These are phyloP conservation scores for Drosophila anomelani DNA, from an alignment of 2,888 invertebrate genomes.

Conservation along the genomic window DNA sequence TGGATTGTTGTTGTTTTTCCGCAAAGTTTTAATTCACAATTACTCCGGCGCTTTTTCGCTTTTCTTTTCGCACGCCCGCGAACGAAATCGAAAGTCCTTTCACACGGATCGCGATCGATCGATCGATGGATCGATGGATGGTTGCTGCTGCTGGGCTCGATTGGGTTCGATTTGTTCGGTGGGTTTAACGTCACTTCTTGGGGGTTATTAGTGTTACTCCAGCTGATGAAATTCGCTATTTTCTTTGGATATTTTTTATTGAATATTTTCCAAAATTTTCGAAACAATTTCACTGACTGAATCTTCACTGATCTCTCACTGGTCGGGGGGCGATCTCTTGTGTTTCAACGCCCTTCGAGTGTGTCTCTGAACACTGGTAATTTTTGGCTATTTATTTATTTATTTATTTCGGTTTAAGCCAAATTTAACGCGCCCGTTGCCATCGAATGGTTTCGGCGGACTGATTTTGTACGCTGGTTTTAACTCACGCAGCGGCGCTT, in stretches of 20 bases:
- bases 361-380: slow-evolving; percentile 33
- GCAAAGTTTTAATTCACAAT: slow-evolving; percentile 46
- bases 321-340: slow-evolving; percentile 52
- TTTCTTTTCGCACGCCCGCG: slow-evolving; percentile 16
- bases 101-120: slow-evolving; percentile 31
- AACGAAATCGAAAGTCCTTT: slow-evolving; percentile 68
- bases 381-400: slow-evolving; percentile 36
- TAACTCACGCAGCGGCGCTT: slow-evolving; percentile 6
- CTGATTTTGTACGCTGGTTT: slow-evolving; percentile 24
- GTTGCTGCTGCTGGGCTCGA: background rate
- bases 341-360: slow-evolving; percentile 48
- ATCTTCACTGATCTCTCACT: slow-evolving; percentile 44
- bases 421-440: slow-evolving; percentile 70
- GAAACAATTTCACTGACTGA: slow-evolving; percentile 17
- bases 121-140: slow-evolving; percentile 9
- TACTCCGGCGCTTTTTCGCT: slow-evolving; percentile 22
- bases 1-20: slow-evolving; percentile 44
- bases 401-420: slow-evolving; percentile 41
- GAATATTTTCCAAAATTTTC: slow-evolving; percentile 21
- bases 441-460: slow-evolving; percentile 55
- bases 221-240: slow-evolving; percentile 31
- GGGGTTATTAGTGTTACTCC: slow-evolving; percentile 9
- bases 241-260: slow-evolving; percentile 14
- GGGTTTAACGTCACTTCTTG: slow-evolving; percentile 21
- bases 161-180: slow-evolving; percentile 16